These are phyloP conservation scores for Drosophila azteca DNA, from an alignment of 1,140 invertebrate genomes.

Conservation along the genomic window DNA sequence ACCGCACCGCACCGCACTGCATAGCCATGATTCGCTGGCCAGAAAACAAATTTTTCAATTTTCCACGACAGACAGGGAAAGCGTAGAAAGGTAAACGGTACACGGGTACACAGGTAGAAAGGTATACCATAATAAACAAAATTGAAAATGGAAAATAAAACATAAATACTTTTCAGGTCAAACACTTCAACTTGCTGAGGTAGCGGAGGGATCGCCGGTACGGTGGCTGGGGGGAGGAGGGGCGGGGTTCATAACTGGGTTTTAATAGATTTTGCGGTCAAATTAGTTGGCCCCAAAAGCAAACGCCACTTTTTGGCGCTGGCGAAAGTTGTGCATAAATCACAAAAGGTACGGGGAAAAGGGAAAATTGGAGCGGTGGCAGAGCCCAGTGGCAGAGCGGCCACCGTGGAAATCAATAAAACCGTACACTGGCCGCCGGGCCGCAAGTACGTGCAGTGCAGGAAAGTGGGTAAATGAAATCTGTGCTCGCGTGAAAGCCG, in stretches of 20 bases:
- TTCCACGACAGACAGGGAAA: neutral
- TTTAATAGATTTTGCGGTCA: slow-evolving; percentile 22
- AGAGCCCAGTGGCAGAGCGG: neutral
- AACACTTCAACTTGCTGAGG: slow-evolving; percentile 19
- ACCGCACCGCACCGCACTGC: neutral
- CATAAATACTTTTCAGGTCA: slow-evolving; percentile 11
- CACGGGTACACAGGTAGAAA: neutral
- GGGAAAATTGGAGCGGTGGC: too few species aligned
- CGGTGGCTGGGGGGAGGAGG: too few species aligned
- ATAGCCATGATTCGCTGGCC: neutral
- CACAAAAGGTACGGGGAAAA: neutral
- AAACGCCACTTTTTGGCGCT: neutral
- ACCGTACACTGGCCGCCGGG: neutral
- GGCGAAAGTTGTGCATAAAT: slow-evolving; percentile 23
- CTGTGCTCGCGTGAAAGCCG: too few species aligned
- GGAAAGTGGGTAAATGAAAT: too few species aligned
- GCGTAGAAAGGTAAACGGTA: neutral
- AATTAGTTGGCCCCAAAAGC: slow-evolving; percentile 16
- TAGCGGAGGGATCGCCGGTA: too few species aligned
- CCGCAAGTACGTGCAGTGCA: too few species aligned
- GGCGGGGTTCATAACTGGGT: neutral
- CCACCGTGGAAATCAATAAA: slow-evolving; percentile 1
- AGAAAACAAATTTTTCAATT: slow-evolving; percentile 18
- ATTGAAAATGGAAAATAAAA: slow-evolving; percentile 8
- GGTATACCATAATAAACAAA: slow-evolving; percentile 10